These are phyloP conservation scores for Neosalanx taihuensis DNA, from an alignment of 2,797 vertebrate species.

Conservation along the genomic window DNA sequence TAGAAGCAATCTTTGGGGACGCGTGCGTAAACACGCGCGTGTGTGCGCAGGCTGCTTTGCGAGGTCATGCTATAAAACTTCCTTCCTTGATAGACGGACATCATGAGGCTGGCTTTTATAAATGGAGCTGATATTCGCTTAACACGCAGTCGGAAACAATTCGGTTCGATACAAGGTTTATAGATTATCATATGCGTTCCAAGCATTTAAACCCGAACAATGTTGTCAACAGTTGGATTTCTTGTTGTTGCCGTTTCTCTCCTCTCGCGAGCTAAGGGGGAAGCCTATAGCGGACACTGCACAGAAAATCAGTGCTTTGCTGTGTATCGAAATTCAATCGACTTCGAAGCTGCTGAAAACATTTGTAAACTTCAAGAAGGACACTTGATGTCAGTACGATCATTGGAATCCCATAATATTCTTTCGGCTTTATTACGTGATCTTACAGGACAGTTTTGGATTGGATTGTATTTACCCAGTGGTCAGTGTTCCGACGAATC, in stretches of 20 bases:
- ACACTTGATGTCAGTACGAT: slow-evolving; percentile 63
- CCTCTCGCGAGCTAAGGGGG: slow-evolving; percentile 24
- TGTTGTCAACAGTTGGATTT: slow-evolving; percentile 31
- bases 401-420: slow-evolving; percentile 22
- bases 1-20: too few relatives aligned
- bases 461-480: slow-evolving; percentile 62
- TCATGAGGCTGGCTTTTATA: too few relatives aligned
- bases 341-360: slow-evolving; percentile 59
- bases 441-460: slow-evolving; percentile 66
- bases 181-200: background rate
- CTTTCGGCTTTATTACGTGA: slow-evolving; percentile 24
- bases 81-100: too few relatives aligned
- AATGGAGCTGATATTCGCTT: too few relatives aligned
- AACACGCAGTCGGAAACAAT: too few relatives aligned
- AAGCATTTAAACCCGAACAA: slow-evolving; percentile 24
- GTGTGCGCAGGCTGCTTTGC: background rate
- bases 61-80: too few relatives aligned
- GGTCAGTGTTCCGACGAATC: slow-evolving; percentile 19
- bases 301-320: slow-evolving; percentile 64
- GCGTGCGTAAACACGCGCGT: background rate
- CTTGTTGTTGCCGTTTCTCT: slow-evolving; percentile 26
- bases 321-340: slow-evolving; percentile 31
- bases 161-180: background rate
- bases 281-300: slow-evolving; percentile 59
- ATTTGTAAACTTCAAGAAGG: slow-evolving; percentile 58